Evolutionary conservation across 2,797 vertebrate species (phyloP), one percentile per base, ranked within the genome.

Genomic region (Acipenser oxyrinchus): DNA sequence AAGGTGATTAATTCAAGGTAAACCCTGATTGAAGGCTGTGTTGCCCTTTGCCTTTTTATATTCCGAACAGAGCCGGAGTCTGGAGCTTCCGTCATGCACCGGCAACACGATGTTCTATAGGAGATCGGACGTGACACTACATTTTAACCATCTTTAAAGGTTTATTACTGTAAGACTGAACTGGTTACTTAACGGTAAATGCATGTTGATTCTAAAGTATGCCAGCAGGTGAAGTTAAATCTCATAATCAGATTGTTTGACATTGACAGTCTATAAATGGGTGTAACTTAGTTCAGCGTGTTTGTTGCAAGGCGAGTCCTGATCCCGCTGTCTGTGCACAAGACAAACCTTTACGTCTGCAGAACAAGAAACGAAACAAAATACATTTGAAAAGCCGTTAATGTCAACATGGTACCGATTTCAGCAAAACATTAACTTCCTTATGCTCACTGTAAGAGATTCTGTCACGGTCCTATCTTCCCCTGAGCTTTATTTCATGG

Each of bases 221-320:
- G 75, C 76, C 70, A 75, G 77, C 80, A 82, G 80, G 77, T 82
- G 84, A 85, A 82, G 85, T 88, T 84, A 85, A 84, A 86, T 85
- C 85, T 88, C 84, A 81, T 88, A 86, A 89, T 82, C 86, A 86
- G 86, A 91, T 90, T 89, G 87, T 79, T 83, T 76, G 78, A 86
- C 83, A 83, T 74, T 78, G 79, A 76, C 63, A 78, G 84, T 81
- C 86, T 90, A 88, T 89, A 86, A 85, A 88, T 84, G 87, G 2
- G 86, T 78, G 72, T 78, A 63, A 37, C 23, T 37, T 37, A 76
- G 77, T 81, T 83, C 76, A 76, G 79, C 82, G 73, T 76, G 76
- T 66, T 74, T 68, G 23, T 70, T 72, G 57, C 51, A 76, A 79
- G 79, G 74, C 78, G 71, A 74, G 66, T 74, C 75, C 70, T 81